Conservation (phyloP, 2,888 invertebrate species). For the Nezara viridula region DNA sequence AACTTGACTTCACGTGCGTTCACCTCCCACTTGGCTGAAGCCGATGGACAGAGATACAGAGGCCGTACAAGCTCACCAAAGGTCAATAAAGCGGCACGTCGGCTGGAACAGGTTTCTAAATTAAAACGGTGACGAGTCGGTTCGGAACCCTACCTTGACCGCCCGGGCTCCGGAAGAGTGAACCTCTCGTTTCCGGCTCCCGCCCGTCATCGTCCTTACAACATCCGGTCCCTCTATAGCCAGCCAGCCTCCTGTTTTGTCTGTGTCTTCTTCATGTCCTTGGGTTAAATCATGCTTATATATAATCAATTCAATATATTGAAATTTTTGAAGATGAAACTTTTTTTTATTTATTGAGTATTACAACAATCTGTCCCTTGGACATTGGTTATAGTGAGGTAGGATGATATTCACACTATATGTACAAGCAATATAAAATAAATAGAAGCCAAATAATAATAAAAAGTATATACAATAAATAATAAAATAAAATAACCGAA, state of each 20-base stretch:
- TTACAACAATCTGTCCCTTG: too few species aligned
- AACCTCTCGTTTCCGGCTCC: conserved; percentile 1
- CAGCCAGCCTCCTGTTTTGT: background rate
- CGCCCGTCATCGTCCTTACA: background rate
- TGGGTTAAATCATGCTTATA: background rate
- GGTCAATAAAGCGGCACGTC: background rate
- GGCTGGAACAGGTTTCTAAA: conserved; percentile 27
- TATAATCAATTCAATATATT: background rate
- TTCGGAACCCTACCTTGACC: background rate
- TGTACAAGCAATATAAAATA: too few species aligned
- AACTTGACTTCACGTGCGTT: background rate
- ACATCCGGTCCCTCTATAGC: background rate
- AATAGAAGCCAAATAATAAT: too few species aligned
- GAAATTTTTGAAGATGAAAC: background rate
- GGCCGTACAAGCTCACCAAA: background rate
- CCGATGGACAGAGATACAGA: background rate
- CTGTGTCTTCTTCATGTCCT: background rate
- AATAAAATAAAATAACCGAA: too few species aligned
- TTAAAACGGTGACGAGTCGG: conserved; percentile 2
- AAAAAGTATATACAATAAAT: too few species aligned
- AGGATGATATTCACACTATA: too few species aligned
- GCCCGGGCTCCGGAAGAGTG: conserved; percentile 6
- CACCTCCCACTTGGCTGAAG: background rate
- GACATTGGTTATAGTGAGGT: too few species aligned
- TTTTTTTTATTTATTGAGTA: too few species aligned